Evolutionary conservation across 1,140 invertebrate genomes (phyloP).

Genomic region (Acromyrmex charruanus): DNA sequence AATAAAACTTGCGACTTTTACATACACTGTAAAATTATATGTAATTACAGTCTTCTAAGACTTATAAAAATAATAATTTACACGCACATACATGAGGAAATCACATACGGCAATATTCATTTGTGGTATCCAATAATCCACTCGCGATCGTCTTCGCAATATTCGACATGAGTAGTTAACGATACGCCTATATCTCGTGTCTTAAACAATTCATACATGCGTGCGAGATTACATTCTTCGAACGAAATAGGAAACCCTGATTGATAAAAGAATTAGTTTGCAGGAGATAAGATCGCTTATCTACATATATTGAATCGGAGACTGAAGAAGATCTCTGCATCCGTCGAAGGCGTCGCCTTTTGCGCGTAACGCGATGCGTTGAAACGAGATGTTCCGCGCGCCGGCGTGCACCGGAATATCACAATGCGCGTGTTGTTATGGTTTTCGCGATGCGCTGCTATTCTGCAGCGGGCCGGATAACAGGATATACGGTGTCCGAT

Average conservation of each 20-base stretch:
- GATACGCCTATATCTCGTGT: slow-evolving; percentile 28
- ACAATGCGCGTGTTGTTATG: slow-evolving; percentile 78
- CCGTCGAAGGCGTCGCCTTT: slow-evolving; percentile 54
- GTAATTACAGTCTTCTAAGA: neutral
- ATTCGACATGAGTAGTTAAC: slow-evolving; percentile 30
- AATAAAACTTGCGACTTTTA: neutral
- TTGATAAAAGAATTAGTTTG: slow-evolving; percentile 62
- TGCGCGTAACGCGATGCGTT: slow-evolving; percentile 68
- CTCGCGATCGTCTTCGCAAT: neutral
- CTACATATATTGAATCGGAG: slow-evolving; percentile 59
- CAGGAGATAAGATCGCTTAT: slow-evolving; percentile 70
- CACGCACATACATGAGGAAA: neutral
- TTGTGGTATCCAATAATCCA: neutral
- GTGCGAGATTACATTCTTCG: slow-evolving; percentile 53
- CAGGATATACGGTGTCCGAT: slow-evolving; percentile 87
- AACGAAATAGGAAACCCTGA: slow-evolving; percentile 61
- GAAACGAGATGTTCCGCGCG: slow-evolving; percentile 70
- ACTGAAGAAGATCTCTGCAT: slow-evolving; percentile 62
- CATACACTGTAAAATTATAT: neutral
- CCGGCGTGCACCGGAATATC: slow-evolving; percentile 54
- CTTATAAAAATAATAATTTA: neutral
- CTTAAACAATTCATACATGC: neutral
- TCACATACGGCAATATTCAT: neutral
- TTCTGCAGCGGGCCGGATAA: slow-evolving; percentile 85
- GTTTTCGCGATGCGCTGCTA: slow-evolving; percentile 78